phyloP scores from a whole-genome alignment of 2,797 vertebrate species.

The Falco cherrug region DNA sequence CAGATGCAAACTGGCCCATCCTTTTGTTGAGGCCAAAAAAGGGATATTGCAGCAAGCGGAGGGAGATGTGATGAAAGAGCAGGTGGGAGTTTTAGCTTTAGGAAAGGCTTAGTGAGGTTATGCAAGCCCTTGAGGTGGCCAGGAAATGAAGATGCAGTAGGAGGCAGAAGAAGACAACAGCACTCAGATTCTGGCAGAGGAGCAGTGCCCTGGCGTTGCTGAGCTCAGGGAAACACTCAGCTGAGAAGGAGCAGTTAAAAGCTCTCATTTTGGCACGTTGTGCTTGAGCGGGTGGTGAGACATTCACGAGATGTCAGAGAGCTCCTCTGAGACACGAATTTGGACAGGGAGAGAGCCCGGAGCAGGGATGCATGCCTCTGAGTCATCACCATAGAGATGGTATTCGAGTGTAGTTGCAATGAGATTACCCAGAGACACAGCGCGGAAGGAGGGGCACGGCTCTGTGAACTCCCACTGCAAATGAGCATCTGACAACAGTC shows the following conservation, averaged over 20 bases:
- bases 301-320: not conserved
- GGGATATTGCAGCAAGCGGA: slow-evolving; percentile 10
- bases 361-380: not conserved
- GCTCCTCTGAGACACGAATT: not conserved
- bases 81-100: not conserved
- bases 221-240: not conserved
- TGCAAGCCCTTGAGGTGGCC: not conserved
- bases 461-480: not conserved
- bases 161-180: not conserved
- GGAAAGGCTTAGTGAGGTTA: slow-evolving; percentile 6
- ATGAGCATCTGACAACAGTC: not conserved
- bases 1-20: not conserved
- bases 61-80: slow-evolving; percentile 21
- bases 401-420: slow-evolving; percentile 27
- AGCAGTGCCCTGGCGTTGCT: not conserved
- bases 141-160: not conserved
- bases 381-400: slow-evolving; percentile 58
- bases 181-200: not conserved
- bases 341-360: not conserved
- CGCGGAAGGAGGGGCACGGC: accelerated
- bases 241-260: not conserved
- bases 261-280: not conserved
- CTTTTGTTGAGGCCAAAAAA: not conserved
- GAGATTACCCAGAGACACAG: slow-evolving; percentile 14
- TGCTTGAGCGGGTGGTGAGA: not conserved